Evolutionary conservation across 1,140 invertebrate genomes (phyloP).

Genomic region (Zophobas morio): DNA sequence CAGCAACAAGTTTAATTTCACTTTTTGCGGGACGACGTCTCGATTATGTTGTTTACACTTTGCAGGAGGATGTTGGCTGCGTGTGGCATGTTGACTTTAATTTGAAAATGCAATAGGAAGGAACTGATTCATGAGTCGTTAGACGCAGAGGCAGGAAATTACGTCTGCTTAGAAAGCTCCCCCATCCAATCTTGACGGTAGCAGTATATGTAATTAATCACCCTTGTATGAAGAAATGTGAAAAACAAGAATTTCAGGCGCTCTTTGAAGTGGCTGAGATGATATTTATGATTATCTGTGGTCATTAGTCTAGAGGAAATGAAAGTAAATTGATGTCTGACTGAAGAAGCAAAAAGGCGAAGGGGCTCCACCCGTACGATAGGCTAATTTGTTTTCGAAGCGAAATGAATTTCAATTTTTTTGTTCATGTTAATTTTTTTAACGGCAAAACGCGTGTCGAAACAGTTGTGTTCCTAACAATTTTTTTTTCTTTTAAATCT

Average conservation of each 20-base stretch:
- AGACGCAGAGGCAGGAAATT: slow-evolving; percentile 56
- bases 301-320: slow-evolving; percentile 1
- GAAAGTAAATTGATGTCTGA: too few species aligned
- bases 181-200: slow-evolving; percentile 49
- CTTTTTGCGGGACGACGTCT: not conserved
- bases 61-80: not conserved
- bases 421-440: too few species aligned
- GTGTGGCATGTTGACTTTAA: slow-evolving; percentile 48
- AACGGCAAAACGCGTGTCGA: too few species aligned
- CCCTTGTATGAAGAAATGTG: slow-evolving; percentile 28
- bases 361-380: too few species aligned
- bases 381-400: too few species aligned
- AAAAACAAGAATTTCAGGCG: slow-evolving; percentile 45
- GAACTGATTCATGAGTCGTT: slow-evolving; percentile 54
- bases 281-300: slow-evolving; percentile 30
- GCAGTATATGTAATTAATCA: slow-evolving; percentile 56
- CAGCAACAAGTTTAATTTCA: slow-evolving; percentile 37
- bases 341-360: too few species aligned
- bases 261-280: slow-evolving; percentile 28
- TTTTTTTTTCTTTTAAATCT: too few species aligned
- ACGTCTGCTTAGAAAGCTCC: slow-evolving; percentile 54
- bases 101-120: slow-evolving; percentile 58
- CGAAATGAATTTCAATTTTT: too few species aligned
- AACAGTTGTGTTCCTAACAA: too few species aligned
- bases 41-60: not conserved